Percentiles rank a stretch among this genome's conserved stretches.
Conservation (phyloP, 1,140 invertebrate species). For the Pteromalus puparum region DNA sequence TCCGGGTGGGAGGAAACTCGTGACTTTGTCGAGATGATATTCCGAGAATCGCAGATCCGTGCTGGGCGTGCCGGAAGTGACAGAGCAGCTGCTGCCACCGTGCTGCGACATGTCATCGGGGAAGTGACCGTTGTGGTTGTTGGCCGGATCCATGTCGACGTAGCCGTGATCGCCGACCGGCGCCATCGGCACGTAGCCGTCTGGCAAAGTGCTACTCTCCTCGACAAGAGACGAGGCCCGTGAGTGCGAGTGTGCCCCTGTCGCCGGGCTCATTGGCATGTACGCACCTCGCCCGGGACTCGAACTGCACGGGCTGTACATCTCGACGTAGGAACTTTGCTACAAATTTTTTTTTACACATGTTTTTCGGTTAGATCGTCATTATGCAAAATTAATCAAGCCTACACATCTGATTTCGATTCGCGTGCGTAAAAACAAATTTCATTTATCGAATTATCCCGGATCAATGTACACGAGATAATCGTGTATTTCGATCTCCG, state of each 20-base stretch:
- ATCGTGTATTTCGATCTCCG: too few species aligned
- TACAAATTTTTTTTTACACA: constrained; percentile 41
- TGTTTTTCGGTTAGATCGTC: not conserved
- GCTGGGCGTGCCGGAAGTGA: constrained; percentile 84
- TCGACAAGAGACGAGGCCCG: constrained; percentile 70
- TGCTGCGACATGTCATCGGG: constrained; percentile 76
- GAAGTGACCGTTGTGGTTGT: constrained; percentile 69
- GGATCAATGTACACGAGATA: too few species aligned
- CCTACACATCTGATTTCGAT: too few species aligned
- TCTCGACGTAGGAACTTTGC: constrained; percentile 77
- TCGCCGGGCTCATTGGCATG: constrained; percentile 78
- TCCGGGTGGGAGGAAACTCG: constrained; percentile 78
- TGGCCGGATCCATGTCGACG: constrained; percentile 80
- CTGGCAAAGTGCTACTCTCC: constrained; percentile 62
- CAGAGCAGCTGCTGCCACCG: constrained; percentile 80
- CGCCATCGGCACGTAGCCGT: constrained; percentile 82
- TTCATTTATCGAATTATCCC: too few species aligned
- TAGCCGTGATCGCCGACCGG: constrained; percentile 77
- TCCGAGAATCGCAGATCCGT: constrained; percentile 79
- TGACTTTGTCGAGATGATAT: constrained; percentile 82
- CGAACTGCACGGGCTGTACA: constrained; percentile 76
- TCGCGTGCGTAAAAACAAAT: too few species aligned
- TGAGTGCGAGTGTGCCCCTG: constrained; percentile 64
- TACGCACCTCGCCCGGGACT: constrained; percentile 74
- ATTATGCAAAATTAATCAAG: too few species aligned